These are phyloP conservation scores for Vannuccia rotundouncinata DNA, from an alignment of 2,888 invertebrate genomes.

Conservation along the genomic window DNA sequence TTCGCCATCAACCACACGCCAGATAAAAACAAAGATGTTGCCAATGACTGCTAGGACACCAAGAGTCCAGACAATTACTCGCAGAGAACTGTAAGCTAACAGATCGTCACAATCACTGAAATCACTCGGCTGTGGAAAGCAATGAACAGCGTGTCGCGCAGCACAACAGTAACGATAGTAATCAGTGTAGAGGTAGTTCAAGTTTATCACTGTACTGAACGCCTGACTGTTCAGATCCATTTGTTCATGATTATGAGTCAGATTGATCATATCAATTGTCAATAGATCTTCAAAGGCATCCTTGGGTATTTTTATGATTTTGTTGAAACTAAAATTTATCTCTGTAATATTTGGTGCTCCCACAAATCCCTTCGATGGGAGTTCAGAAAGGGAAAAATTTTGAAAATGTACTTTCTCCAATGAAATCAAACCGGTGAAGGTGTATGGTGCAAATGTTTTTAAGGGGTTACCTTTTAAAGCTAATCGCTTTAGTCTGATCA, in stretches of 20 bases:
- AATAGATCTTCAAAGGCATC: conserved; percentile 31
- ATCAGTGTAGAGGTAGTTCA: conserved; percentile 48
- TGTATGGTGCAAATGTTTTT: background rate
- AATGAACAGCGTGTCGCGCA: conserved; percentile 49
- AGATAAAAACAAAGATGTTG: conserved; percentile 59
- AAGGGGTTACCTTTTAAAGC: background rate
- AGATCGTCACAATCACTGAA: conserved; percentile 55
- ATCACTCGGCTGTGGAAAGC: conserved; percentile 50
- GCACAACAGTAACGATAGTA: conserved; percentile 57
- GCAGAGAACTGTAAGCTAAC: conserved; percentile 51
- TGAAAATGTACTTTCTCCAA: background rate
- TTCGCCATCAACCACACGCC: conserved; percentile 57
- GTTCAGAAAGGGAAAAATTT: background rate
- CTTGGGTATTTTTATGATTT: conserved; percentile 29
- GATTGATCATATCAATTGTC: background rate
- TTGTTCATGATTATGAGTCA: conserved; percentile 38
- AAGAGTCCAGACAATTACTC: conserved; percentile 62
- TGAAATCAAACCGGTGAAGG: background rate
- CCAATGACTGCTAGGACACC: conserved; percentile 62
- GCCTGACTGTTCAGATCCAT: conserved; percentile 39
- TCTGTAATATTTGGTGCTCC: background rate
- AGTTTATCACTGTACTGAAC: conserved; percentile 34
- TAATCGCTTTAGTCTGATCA: background rate
- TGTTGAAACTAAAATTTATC: conserved; percentile 42
- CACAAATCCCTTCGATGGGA: background rate